Conservation (phyloP, 2,113 vertebrate genomes). For the Archilochus colubris region DNA sequence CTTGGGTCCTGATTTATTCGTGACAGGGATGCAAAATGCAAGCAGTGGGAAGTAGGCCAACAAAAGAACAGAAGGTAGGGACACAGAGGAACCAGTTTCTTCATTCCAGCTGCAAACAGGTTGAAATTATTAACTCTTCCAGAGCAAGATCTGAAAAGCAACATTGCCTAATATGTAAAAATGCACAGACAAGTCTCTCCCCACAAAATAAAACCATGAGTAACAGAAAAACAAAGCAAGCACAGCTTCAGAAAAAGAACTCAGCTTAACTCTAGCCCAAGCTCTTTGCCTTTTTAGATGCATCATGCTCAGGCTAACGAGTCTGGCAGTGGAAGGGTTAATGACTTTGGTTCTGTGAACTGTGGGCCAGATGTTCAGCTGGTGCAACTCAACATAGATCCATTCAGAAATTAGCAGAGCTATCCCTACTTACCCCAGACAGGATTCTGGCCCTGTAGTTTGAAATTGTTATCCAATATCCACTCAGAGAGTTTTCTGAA, state of each 20-base stretch:
- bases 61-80: slow-evolving; percentile 55
- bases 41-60: slow-evolving; percentile 71
- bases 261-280: background rate
- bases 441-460: background rate
- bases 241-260: background rate
- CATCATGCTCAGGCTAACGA: background rate
- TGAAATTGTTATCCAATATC: background rate
- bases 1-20: slow-evolving; percentile 71
- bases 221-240: background rate
- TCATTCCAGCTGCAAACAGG: slow-evolving; percentile 56
- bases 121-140: slow-evolving; percentile 54
- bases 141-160: background rate
- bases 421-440: background rate
- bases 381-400: background rate
- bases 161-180: background rate
- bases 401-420: background rate
- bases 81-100: slow-evolving; percentile 57
- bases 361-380: background rate
- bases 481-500: background rate
- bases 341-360: background rate
- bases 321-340: background rate
- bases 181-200: background rate
- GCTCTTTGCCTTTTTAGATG: background rate
- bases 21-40: slow-evolving; percentile 70
- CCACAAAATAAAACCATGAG: background rate